Conservation (phyloP, 1,140 invertebrate genomes). For the Drosophila bifasciata region DNA sequence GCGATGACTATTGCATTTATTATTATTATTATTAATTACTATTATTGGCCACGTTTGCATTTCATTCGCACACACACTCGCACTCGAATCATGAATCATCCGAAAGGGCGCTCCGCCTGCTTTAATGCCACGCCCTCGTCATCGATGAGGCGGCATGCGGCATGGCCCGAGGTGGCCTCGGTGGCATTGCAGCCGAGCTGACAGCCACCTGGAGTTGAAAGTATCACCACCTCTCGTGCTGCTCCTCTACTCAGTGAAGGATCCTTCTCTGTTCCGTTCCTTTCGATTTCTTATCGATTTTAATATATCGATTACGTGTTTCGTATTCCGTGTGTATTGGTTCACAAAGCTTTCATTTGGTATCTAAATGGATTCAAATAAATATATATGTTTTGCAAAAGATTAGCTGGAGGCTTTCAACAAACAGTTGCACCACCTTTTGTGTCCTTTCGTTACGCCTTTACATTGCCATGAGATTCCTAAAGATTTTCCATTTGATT, state of each 20-base stretch:
- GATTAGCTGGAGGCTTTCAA: slow-evolving; percentile 22
- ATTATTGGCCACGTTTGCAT: slow-evolving; percentile 66
- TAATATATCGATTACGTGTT: not conserved
- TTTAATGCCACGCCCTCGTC: slow-evolving; percentile 4
- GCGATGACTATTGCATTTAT: slow-evolving; percentile 28
- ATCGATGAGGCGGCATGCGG: slow-evolving; percentile 33
- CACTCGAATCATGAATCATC: not conserved
- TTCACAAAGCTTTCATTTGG: slow-evolving; percentile 20
- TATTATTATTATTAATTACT: slow-evolving; percentile 46
- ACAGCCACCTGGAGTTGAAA: slow-evolving; percentile 18
- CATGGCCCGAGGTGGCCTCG: slow-evolving; percentile 37
- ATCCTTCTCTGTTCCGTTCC: slow-evolving; percentile 1
- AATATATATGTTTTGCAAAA: slow-evolving; percentile 12
- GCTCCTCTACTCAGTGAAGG: not conserved
- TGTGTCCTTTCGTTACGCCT: slow-evolving; percentile 45
- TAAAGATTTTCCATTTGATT: too few species aligned
- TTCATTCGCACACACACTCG: slow-evolving; percentile 45
- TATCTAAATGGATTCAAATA: slow-evolving; percentile 21
- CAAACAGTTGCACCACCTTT: slow-evolving; percentile 30
- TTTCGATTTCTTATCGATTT: slow-evolving; percentile 15
- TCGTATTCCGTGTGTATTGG: not conserved
- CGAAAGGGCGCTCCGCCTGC: too few species aligned
- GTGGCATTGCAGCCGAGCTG: slow-evolving; percentile 15
- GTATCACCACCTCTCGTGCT: not conserved
- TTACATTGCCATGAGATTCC: too few species aligned